Conservation (phyloP, 1,140 invertebrate genomes). For the Agrypnia vestita region DNA sequence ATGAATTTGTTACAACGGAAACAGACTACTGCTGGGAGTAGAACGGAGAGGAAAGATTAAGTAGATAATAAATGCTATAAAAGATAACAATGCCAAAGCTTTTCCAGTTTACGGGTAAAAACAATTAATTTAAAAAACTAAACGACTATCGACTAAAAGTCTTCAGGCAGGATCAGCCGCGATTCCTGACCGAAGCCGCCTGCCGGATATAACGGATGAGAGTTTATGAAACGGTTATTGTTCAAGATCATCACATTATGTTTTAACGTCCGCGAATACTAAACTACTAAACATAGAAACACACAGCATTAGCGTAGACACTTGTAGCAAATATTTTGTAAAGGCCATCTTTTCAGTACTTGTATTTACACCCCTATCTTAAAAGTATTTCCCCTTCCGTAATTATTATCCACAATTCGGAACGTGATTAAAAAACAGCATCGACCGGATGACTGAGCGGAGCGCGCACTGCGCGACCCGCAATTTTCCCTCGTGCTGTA, state of each 20-base stretch:
- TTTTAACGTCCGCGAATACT: background rate
- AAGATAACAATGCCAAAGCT: no score
- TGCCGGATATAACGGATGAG: background rate
- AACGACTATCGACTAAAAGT: background rate
- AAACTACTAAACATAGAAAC: slow-evolving; percentile 15
- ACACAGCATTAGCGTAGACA: slow-evolving; percentile 26
- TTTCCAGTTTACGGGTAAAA: no score
- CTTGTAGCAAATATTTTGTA: slow-evolving; percentile 28
- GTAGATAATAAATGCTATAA: no score
- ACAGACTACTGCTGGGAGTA: no score
- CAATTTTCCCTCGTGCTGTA: no score
- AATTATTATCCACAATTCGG: no score
- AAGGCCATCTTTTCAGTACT: slow-evolving; percentile 48
- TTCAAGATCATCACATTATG: background rate
- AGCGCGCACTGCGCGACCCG: no score
- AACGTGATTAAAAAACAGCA: no score
- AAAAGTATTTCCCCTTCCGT: slow-evolving; percentile 8
- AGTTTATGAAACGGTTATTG: background rate
- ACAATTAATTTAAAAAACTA: no score
- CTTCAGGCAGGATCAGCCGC: background rate
- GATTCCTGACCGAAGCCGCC: background rate
- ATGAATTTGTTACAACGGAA: no score
- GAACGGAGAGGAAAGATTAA: no score
- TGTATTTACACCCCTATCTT: slow-evolving; percentile 45
- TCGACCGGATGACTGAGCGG: no score